Percentiles rank a stretch among this genome's conserved stretches.
Evolutionary conservation across 2,113 vertebrate species (phyloP).

Genomic region (Coptodon bakossiorum): DNA sequence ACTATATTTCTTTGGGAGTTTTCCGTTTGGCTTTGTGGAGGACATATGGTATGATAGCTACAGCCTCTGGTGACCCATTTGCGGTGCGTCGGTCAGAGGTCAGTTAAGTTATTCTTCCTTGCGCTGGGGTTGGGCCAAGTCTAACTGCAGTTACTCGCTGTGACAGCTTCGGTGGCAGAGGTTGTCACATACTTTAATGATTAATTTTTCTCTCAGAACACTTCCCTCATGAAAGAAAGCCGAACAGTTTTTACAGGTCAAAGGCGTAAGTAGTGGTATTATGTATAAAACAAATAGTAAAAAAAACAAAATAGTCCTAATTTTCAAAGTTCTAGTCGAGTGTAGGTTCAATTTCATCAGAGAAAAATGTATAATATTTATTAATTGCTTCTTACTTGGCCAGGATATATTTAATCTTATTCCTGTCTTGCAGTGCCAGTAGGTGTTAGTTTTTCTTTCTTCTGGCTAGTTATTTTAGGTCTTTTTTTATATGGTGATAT

Average conservation of each 20-base stretch:
- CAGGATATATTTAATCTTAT: neutral
- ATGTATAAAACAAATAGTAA: neutral
- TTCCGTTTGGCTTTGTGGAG: neutral
- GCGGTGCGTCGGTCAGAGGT: neutral
- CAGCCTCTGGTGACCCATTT: constrained; percentile 4
- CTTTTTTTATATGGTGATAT: neutral
- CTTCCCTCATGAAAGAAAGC: constrained; percentile 21
- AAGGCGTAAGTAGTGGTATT: constrained; percentile 17
- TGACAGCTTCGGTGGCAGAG: constrained; percentile 4
- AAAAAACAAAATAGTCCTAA: neutral
- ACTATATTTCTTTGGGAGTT: neutral
- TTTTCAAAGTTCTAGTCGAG: neutral
- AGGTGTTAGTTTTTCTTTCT: neutral
- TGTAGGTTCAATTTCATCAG: neutral
- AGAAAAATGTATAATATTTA: neutral
- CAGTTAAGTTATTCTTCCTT: constrained; percentile 14
- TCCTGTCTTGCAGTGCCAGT: neutral
- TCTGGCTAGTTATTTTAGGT: neutral
- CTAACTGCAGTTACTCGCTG: constrained; percentile 1
- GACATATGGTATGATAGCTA: neutral
- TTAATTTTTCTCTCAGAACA: constrained; percentile 16
- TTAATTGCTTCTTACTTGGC: neutral
- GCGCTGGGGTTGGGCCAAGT: neutral
- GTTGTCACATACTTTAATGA: constrained; percentile 35
- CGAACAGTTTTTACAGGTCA: constrained; percentile 47